Base-by-base conservation (phyloP, 2,888 invertebrate genomes). In the Craniophora ligustri region DNA sequence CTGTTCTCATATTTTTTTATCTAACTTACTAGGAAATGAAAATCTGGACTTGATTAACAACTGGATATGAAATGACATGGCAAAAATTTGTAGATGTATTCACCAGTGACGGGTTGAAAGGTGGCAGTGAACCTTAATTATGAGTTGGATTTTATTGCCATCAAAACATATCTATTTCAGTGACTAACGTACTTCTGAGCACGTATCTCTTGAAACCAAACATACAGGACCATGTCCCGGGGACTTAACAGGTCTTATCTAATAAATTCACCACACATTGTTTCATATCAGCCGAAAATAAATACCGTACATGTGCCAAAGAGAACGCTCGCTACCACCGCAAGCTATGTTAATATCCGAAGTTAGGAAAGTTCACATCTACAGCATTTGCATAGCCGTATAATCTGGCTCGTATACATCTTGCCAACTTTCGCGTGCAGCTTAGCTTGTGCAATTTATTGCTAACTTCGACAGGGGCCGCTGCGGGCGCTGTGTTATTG, bases 361-460 rank as follows among this genome's bases (percentile, higher is more conserved):
- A 78, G 67, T 76, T 71, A 39, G 56, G 56, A 72, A 68, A 75
- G 65, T 78, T 73, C 53, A 66, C 63, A 64, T 74, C 76, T 60
- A 46, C 51, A 50, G 58, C 39, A 76, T 73, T 78, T 67, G 68
- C 78, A 76, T 76, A 71, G 50, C 56, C 23, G 51, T 74, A 71
- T 70, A 71, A 71, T 71, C 57, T 66, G 53, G 46, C 54, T 57
- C 58, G 56, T 67, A 61, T 54, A 59, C 57, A 19, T 61, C 53
- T 54, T 60, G 47, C 48, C 45, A 71, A 71, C 42, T 66, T 74
- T 62, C 50, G 36, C 53, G 55, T 44, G 48, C 55, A 59, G 54
- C 51, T 63, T 40, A 42, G 59, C 70, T 45, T 30, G 38, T 47
- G 51, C 70, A 59, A 70, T 69, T 65, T 65, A 70, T 73, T 58